phyloP scores from a whole-genome alignment of 2,888 invertebrate species.

The Xiphydria camelus region DNA sequence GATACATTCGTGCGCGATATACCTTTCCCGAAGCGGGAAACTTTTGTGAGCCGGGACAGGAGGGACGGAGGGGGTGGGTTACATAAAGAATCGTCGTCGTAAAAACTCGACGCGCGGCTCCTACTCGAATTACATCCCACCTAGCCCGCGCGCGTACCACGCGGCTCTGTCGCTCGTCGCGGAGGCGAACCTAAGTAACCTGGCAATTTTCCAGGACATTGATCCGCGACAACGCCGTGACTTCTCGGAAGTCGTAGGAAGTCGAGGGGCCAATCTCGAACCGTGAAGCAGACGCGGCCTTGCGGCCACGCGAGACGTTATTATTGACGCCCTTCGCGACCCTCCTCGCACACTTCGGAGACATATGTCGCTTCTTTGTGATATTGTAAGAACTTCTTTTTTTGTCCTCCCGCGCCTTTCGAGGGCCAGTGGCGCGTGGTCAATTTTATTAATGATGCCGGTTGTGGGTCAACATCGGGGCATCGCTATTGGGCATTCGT shows the following conservation, averaged over 20 bases:
- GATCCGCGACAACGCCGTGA: slow-evolving; percentile 26
- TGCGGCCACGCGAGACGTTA: background rate
- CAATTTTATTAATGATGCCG: slow-evolving; percentile 38
- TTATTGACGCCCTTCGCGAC: background rate
- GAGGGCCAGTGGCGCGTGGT: slow-evolving; percentile 34
- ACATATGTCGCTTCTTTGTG: slow-evolving; percentile 26
- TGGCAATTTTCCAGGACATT: slow-evolving; percentile 43
- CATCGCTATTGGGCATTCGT: too few species aligned
- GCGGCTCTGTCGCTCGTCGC: too few species aligned
- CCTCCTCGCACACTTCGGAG: slow-evolving; percentile 24
- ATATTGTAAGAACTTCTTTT: slow-evolving; percentile 3
- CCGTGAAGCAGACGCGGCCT: background rate
- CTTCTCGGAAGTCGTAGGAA: slow-evolving; percentile 29
- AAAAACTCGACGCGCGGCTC: too few species aligned
- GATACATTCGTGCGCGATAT: too few species aligned
- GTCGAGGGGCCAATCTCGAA: slow-evolving; percentile 28
- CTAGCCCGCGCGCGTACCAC: too few species aligned
- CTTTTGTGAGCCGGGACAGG: too few species aligned
- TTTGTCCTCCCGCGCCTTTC: slow-evolving; percentile 4
- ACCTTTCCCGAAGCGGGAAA: too few species aligned
- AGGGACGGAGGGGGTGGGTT: too few species aligned
- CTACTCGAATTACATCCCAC: too few species aligned
- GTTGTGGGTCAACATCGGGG: background rate
- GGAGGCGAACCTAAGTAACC: slow-evolving; percentile 28
- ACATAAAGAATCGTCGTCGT: too few species aligned